Percentiles rank a stretch among this genome's conserved stretches.
Evolutionary conservation across 2,797 vertebrate species (phyloP).

Genomic region (Petrocephalus schoutedeni): DNA sequence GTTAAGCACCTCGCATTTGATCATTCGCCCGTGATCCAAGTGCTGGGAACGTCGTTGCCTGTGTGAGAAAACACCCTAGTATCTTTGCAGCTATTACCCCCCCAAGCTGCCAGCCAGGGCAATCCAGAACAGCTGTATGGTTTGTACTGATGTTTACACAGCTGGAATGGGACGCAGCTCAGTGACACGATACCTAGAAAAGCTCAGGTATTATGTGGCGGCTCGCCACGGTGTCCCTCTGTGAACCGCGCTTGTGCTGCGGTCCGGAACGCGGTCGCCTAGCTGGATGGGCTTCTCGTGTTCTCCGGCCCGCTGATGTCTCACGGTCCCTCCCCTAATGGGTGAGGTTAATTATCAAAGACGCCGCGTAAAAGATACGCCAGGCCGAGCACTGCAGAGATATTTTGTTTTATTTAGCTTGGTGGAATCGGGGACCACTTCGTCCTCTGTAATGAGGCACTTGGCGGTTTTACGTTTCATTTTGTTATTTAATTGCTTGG

Average conservation of each 20-base stretch:
- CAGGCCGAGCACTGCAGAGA: not conserved
- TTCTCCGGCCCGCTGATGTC: not conserved
- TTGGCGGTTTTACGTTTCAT: not conserved
- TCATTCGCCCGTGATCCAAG: not conserved
- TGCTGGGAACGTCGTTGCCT: not conserved
- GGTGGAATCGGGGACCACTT: not conserved
- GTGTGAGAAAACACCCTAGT: not conserved
- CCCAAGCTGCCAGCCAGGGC: not conserved
- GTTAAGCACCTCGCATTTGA: not conserved
- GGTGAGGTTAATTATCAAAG: not conserved
- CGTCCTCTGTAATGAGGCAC: not conserved
- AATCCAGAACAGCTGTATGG: conserved; percentile 3
- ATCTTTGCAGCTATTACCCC: not conserved
- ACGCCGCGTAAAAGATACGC: not conserved
- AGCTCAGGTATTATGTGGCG: not conserved
- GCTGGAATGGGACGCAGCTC: not conserved
- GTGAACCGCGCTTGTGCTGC: not conserved
- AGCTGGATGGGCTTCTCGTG: not conserved
- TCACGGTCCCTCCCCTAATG: not conserved
- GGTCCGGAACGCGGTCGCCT: not conserved
- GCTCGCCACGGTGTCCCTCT: not conserved
- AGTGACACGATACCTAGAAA: conserved; percentile 2
- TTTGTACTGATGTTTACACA: conserved; percentile 1
- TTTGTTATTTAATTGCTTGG: not conserved
- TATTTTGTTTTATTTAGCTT: not conserved